Conservation (phyloP, 2,113 vertebrate genomes). For the Toxotes jaculatrix region DNA sequence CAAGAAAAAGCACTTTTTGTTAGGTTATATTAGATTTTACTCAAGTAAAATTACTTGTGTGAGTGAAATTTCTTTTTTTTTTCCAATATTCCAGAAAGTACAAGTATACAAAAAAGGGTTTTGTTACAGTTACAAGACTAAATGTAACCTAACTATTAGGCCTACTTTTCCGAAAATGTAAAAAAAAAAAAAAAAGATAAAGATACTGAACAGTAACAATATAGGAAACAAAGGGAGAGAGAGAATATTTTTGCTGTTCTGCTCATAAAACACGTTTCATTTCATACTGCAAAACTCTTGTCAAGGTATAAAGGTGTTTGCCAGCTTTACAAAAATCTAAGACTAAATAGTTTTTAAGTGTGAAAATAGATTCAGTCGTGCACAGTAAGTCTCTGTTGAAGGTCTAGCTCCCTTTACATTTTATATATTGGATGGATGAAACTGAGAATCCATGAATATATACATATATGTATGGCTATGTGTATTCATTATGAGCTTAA, state of each 20-base stretch:
- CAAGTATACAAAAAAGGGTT: too few relatives aligned
- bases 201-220: neutral
- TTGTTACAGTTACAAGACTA: too few relatives aligned
- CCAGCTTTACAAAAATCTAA: neutral
- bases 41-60: too few relatives aligned
- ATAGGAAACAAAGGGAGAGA: neutral
- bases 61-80: too few relatives aligned
- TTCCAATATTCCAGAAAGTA: too few relatives aligned
- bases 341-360: neutral
- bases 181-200: neutral
- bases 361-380: neutral
- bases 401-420: neutral
- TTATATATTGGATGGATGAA: neutral
- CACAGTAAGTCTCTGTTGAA: neutral
- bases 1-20: too few relatives aligned
- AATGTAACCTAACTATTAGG: too few relatives aligned
- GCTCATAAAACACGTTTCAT: neutral
- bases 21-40: too few relatives aligned
- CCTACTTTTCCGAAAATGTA: neutral
- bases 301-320: neutral
- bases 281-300: neutral
- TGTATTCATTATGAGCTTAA: slow-evolving; percentile 22
- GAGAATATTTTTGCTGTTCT: neutral
- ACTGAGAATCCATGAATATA: neutral
- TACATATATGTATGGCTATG: neutral